Evolutionary conservation across 2,888 invertebrate genomes (phyloP).

Genomic region (Anoplius nigerrimus): DNA sequence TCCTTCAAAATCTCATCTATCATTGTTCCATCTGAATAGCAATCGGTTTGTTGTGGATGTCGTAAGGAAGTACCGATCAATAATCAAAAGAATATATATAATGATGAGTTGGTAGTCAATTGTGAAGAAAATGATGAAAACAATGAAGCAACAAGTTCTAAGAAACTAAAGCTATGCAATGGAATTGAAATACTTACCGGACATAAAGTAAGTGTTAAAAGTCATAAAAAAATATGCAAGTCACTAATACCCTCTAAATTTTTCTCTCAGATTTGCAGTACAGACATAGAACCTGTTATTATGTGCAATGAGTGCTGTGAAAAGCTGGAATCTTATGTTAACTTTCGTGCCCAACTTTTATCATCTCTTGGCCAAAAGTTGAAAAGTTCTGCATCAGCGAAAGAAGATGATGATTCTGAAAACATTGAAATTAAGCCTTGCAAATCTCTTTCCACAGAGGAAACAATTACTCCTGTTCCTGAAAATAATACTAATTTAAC

Average conservation of each 20-base stretch:
- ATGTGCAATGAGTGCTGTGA: slow-evolving; percentile 75
- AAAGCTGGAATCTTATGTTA: slow-evolving; percentile 47
- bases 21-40: slow-evolving; percentile 26
- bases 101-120: slow-evolving; percentile 25
- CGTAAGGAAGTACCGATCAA: slow-evolving; percentile 23
- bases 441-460: background rate
- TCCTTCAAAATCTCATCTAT: background rate
- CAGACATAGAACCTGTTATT: slow-evolving; percentile 65
- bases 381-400: too few species aligned
- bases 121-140: slow-evolving; percentile 17
- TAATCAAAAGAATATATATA: slow-evolving; percentile 36
- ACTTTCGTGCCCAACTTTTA: slow-evolving; percentile 41
- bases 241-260: too few species aligned
- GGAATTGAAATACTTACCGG: slow-evolving; percentile 46
- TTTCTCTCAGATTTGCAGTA: slow-evolving; percentile 69
- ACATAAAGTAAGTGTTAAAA: slow-evolving; percentile 26
- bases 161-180: slow-evolving; percentile 33
- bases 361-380: background rate
- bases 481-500: background rate
- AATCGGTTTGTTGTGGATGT: slow-evolving; percentile 41
- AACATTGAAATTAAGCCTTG: too few species aligned
- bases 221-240: background rate
- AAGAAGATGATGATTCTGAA: too few species aligned
- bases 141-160: slow-evolving; percentile 7
- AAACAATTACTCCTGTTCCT: too few species aligned